These are phyloP conservation scores for Alitta virens DNA, from an alignment of 2,888 invertebrate species.

Conservation along the genomic window DNA sequence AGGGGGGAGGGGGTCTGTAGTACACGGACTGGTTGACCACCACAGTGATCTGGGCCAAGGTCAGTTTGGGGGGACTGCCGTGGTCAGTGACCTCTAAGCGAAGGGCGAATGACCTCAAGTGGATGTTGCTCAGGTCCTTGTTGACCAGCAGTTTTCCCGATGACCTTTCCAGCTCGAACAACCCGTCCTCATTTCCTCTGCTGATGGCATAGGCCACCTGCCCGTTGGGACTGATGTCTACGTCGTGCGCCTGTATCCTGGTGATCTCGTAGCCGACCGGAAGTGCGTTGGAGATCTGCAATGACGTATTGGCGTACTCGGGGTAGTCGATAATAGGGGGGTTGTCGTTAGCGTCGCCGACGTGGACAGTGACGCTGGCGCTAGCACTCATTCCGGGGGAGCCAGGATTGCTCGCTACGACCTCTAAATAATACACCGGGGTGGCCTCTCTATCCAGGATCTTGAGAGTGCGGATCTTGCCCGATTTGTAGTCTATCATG, in stretches of 20 bases:
- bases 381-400: slow-evolving; percentile 11
- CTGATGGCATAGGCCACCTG: slow-evolving; percentile 5
- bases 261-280: slow-evolving; percentile 15
- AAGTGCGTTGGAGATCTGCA: slow-evolving; percentile 10
- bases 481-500: slow-evolving; percentile 80
- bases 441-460: slow-evolving; percentile 81
- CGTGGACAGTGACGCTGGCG: slow-evolving; percentile 4
- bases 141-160: slow-evolving; percentile 5
- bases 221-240: slow-evolving; percentile 12
- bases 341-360: slow-evolving; percentile 13
- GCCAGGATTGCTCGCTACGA: slow-evolving; percentile 61
- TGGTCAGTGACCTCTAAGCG: slow-evolving; percentile 6
- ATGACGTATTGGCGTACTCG: background rate
- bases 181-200: slow-evolving; percentile 4
- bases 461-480: slow-evolving; percentile 75
- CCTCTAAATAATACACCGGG: slow-evolving; percentile 72
- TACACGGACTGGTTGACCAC: slow-evolving; percentile 10
- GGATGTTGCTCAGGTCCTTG: slow-evolving; percentile 2
- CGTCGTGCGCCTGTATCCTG: slow-evolving; percentile 7
- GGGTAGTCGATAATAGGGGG: slow-evolving; percentile 11
- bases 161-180: slow-evolving; percentile 6
- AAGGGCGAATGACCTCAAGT: background rate
- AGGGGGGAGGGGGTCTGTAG: slow-evolving; percentile 5
- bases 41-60: background rate
- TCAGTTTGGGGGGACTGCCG: slow-evolving; percentile 10